Evolutionary conservation across 2,113 vertebrate genomes (phyloP).

Genomic region (Neopipo cinnamomea): DNA sequence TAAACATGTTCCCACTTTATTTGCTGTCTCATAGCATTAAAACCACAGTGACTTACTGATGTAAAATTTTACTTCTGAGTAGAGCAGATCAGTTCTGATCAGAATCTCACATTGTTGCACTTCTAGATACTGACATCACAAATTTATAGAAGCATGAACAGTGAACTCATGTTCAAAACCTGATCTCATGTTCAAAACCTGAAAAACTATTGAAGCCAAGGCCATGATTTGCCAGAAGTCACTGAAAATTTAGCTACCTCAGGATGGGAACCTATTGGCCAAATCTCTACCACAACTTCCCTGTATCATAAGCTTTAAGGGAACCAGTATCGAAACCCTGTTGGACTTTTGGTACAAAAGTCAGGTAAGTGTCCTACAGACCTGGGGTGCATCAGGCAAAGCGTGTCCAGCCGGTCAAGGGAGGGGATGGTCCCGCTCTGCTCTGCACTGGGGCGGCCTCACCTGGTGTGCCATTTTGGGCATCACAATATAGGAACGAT

Average conservation of each 20-base stretch:
- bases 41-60: background rate
- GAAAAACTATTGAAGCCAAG: background rate
- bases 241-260: constrained; percentile 32
- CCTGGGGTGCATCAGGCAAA: background rate
- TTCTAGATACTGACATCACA: background rate
- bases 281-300: background rate
- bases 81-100: background rate
- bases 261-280: background rate
- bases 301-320: background rate
- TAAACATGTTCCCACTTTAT: background rate
- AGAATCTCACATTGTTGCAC: background rate
- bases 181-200: background rate
- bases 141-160: background rate
- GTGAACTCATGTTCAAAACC: background rate
- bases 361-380: background rate
- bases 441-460: background rate
- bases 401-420: background rate
- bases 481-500: background rate
- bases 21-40: background rate
- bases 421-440: background rate
- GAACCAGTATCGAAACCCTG: background rate
- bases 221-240: background rate
- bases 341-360: background rate
- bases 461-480: background rate
- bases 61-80: background rate